These are phyloP conservation scores for Enteromius paludinosus DNA, from an alignment of 2,797 vertebrate species.

Conservation along the genomic window DNA sequence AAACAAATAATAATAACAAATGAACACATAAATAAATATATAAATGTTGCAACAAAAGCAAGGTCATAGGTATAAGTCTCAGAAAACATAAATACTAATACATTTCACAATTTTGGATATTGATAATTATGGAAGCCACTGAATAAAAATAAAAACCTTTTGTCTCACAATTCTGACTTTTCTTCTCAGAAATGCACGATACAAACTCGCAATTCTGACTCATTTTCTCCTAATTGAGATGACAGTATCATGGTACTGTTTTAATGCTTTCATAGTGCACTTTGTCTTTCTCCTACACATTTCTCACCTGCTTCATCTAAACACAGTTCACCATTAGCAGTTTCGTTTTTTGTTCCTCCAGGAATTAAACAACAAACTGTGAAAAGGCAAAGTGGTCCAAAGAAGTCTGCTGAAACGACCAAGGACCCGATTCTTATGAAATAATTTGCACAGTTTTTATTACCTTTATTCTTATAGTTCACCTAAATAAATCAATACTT, in stretches of 20 bases:
- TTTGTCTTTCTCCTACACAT: not conserved
- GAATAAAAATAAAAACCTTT: too few relatives aligned
- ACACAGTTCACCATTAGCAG: conserved; percentile 25
- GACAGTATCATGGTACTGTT: too few relatives aligned
- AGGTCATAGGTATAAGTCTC: not conserved
- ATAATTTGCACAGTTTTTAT: not conserved
- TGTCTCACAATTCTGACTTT: too few relatives aligned
- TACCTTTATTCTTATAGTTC: not conserved
- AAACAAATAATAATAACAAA: too few relatives aligned
- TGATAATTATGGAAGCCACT: not conserved
- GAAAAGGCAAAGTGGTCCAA: not conserved
- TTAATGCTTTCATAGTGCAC: not conserved
- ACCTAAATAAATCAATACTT: not conserved
- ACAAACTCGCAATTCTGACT: too few relatives aligned
- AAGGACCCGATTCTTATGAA: not conserved
- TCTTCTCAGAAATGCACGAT: too few relatives aligned
- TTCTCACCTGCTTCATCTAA: conserved; percentile 15
- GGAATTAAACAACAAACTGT: not conserved
- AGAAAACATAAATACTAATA: not conserved
- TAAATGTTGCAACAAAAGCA: not conserved
- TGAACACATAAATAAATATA: too few relatives aligned
- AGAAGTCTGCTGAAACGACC: not conserved
- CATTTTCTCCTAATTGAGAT: too few relatives aligned
- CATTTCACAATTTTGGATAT: not conserved
- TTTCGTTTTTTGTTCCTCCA: not conserved